These are phyloP conservation scores for Oophaga sylvatica DNA, from an alignment of 2,797 vertebrate species.

Conservation along the genomic window DNA sequence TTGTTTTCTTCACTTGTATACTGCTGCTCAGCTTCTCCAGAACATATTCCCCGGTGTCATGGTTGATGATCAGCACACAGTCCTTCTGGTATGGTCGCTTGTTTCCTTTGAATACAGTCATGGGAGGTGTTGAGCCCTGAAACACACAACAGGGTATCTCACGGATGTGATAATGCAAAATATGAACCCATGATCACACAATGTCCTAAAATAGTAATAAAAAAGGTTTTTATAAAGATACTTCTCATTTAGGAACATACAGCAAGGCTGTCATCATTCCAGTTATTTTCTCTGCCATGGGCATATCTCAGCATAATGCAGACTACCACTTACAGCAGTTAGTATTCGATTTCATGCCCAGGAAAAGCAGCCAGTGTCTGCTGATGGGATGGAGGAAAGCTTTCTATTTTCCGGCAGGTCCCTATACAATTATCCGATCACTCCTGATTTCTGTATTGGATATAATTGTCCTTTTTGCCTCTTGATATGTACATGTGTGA, in stretches of 20 bases:
- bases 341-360: too few species aligned
- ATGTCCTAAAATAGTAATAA: neutral
- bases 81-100: conserved; percentile 98
- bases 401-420: neutral
- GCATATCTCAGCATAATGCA: neutral
- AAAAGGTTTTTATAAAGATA: too few species aligned
- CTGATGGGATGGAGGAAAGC: neutral
- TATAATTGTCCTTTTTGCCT: neutral
- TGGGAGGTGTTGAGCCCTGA: conserved; percentile 95
- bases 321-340: neutral
- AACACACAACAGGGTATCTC: neutral
- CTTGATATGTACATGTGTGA: neutral
- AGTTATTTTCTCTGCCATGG: neutral
- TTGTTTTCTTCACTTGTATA: conserved; percentile 99
- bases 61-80: conserved; percentile 97
- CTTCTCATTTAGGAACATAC: too few species aligned
- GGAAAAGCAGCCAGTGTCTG: neutral
- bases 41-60: conserved; percentile 96
- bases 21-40: conserved; percentile 97
- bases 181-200: neutral
- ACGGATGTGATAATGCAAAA: neutral
- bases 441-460: neutral
- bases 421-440: neutral
- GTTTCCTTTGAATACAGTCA: conserved; percentile 99
- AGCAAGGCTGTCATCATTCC: too few species aligned